These are phyloP conservation scores for Pterostichus madidus DNA, from an alignment of 2,888 invertebrate genomes.

Conservation along the genomic window DNA sequence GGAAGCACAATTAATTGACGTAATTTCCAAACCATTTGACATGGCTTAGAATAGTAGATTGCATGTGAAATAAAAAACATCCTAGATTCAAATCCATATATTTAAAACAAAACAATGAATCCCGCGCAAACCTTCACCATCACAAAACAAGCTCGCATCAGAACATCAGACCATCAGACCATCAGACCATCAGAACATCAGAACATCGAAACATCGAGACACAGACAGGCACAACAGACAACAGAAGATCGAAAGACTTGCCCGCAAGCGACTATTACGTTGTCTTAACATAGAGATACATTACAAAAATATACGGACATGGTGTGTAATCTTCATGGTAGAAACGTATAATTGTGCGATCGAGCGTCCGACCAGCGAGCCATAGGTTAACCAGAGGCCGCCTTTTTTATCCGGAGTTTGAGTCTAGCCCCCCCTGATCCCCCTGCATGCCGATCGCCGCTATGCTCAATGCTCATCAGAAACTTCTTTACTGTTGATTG, in stretches of 20 bases:
- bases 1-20: too few relatives aligned
- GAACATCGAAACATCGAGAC: conserved; percentile 25
- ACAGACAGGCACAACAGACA: conserved; percentile 41
- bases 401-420: conserved; percentile 33
- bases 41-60: too few relatives aligned
- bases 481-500: conserved; percentile 29
- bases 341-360: conserved; percentile 64
- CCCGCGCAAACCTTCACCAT: background rate
- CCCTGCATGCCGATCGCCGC: background rate
- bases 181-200: conserved; percentile 10
- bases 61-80: too few relatives aligned
- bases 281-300: conserved; percentile 75
- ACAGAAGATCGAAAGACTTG: conserved; percentile 56
- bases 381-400: conserved; percentile 63
- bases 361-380: conserved; percentile 38
- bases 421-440: background rate
- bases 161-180: conserved; percentile 15
- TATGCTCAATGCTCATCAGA: conserved; percentile 28
- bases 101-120: background rate
- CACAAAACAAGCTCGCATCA: conserved; percentile 35
- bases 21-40: too few relatives aligned
- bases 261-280: conserved; percentile 72
- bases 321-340: conserved; percentile 63
- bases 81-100: too few relatives aligned
- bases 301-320: conserved; percentile 73